Conservation (phyloP, 1,140 invertebrate species). For the Drosophila asahinai region DNA sequence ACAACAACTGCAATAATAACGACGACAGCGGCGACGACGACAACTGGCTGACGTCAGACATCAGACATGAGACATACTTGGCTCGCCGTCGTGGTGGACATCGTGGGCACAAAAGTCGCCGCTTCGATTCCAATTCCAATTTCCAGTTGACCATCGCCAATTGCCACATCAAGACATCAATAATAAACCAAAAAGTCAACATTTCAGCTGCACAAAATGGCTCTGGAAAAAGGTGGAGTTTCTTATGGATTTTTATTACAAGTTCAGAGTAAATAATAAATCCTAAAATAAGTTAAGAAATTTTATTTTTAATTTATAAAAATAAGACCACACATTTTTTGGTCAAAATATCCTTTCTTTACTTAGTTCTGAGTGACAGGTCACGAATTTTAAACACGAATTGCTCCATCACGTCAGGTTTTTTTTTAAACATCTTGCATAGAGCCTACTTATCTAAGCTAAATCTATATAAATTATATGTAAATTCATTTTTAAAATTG, state of each 20-base stretch:
- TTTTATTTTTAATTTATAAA: too few species aligned
- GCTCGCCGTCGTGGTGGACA: constrained; percentile 21
- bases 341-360: too few species aligned
- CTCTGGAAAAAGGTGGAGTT: constrained; percentile 35
- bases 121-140: constrained; percentile 55
- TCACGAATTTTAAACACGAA: too few species aligned
- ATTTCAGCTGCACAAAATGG: constrained; percentile 23
- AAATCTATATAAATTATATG: neutral
- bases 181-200: constrained; percentile 54
- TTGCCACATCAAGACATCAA: constrained; percentile 76
- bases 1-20: constrained; percentile 35
- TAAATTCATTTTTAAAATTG: neutral
- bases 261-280: neutral
- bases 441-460: neutral
- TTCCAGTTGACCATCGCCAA: constrained; percentile 71
- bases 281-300: neutral
- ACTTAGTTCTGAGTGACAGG: too few species aligned
- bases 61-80: constrained; percentile 8
- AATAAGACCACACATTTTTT: too few species aligned
- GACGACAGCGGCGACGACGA: constrained; percentile 19
- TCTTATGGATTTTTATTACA: neutral
- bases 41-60: constrained; percentile 66
- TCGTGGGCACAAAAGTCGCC: constrained; percentile 32
- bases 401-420: too few species aligned
- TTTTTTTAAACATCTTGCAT: too few species aligned